phyloP scores from a whole-genome alignment of 2,113 vertebrate species.

The Pungitius pungitius region DNA sequence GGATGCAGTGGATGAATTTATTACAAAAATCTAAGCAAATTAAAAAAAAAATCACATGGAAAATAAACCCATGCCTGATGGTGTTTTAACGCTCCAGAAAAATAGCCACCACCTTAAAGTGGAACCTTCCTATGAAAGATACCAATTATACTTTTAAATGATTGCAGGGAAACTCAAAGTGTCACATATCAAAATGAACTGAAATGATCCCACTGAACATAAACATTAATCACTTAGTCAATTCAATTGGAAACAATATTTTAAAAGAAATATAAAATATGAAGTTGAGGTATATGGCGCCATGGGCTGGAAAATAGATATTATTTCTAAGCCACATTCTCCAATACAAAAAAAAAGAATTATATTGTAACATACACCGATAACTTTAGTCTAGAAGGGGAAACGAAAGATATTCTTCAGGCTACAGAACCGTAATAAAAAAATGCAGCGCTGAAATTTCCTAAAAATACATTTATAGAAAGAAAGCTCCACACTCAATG shows the following conservation, averaged over 20 bases:
- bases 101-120: not conserved
- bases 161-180: not conserved
- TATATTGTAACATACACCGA: conserved; percentile 5
- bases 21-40: not conserved
- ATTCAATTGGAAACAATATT: not conserved
- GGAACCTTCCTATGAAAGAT: not conserved
- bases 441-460: conserved; percentile 21
- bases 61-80: not conserved
- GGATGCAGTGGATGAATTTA: not conserved
- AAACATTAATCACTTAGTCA: not conserved
- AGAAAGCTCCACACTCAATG: not conserved
- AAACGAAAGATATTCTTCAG: too few species aligned
- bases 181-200: not conserved
- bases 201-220: not conserved
- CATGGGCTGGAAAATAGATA: not conserved
- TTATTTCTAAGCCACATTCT: too few species aligned
- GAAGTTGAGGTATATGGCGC: not conserved
- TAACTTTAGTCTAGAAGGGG: not conserved
- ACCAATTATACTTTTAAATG: not conserved
- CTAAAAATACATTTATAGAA: not conserved
- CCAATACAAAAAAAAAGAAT: not conserved
- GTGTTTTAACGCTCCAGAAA: too few species aligned
- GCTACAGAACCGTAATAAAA: too few species aligned
- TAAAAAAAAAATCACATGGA: not conserved
- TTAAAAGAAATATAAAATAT: not conserved